Conservation (phyloP, 1,140 invertebrate species). For the Procambarus virginalis region DNA sequence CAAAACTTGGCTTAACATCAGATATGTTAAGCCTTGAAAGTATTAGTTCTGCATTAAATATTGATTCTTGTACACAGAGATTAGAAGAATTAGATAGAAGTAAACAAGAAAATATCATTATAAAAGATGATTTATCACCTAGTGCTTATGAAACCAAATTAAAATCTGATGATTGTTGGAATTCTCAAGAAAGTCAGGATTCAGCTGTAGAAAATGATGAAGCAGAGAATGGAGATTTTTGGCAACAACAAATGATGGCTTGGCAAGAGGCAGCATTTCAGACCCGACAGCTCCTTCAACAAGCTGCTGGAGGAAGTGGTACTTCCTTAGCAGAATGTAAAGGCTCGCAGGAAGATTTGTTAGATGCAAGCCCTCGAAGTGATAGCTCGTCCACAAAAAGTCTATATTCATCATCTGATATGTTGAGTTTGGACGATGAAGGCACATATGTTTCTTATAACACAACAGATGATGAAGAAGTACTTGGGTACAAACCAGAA, state of each 20-base stretch:
- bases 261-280: slow-evolving; percentile 58
- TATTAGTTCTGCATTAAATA: background rate
- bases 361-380: slow-evolving; percentile 41
- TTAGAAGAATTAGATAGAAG: background rate
- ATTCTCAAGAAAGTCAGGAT: slow-evolving; percentile 28
- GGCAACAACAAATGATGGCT: slow-evolving; percentile 59
- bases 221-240: slow-evolving; percentile 58
- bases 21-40: background rate
- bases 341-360: slow-evolving; percentile 10
- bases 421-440: slow-evolving; percentile 52
- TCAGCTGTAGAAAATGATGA: slow-evolving; percentile 25
- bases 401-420: slow-evolving; percentile 47
- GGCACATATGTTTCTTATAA: slow-evolving; percentile 58
- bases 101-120: background rate
- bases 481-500: slow-evolving; percentile 52
- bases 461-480: slow-evolving; percentile 59
- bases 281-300: slow-evolving; percentile 54
- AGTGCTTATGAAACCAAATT: slow-evolving; percentile 35
- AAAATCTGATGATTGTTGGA: slow-evolving; percentile 24
- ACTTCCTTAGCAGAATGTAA: background rate
- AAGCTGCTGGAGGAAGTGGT: slow-evolving; percentile 26
- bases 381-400: slow-evolving; percentile 50
- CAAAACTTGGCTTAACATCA: background rate
- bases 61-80: background rate
- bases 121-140: slow-evolving; percentile 43